Evolutionary conservation across 1,140 invertebrate genomes (phyloP).

Genomic region (Drosophila gunungcola): DNA sequence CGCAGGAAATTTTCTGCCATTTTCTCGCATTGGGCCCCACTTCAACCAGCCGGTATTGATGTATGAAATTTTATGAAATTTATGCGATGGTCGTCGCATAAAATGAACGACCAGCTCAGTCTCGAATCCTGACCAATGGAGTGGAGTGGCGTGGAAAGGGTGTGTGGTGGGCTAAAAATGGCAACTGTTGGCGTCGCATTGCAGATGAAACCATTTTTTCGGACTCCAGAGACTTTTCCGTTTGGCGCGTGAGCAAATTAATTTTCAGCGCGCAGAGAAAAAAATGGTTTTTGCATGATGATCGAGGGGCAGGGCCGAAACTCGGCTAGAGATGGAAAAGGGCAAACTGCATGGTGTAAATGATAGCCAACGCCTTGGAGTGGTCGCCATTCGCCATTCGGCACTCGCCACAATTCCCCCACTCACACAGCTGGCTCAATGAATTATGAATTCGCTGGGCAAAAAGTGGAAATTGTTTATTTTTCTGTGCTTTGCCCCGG

Average conservation of each 20-base stretch:
- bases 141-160: no score
- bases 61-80: conserved; percentile 60
- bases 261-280: conserved; percentile 61
- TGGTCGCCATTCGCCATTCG: conserved; percentile 25
- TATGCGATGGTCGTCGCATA: conserved; percentile 59
- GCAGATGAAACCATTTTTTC: conserved; percentile 63
- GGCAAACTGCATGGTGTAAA: conserved; percentile 58
- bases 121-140: conserved; percentile 25
- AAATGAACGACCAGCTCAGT: conserved; percentile 55
- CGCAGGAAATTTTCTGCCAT: conserved; percentile 22
- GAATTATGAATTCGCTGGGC: conserved; percentile 60
- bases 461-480: conserved; percentile 40
- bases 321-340: conserved; percentile 44
- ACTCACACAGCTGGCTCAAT: conserved; percentile 43
- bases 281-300: conserved; percentile 49
- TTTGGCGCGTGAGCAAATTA: conserved; percentile 66
- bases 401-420: neutral
- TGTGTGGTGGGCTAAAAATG: conserved; percentile 7
- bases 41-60: conserved; percentile 31
- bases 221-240: conserved; percentile 54
- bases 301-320: neutral
- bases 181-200: conserved; percentile 63
- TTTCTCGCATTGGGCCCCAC: conserved; percentile 9
- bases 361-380: conserved; percentile 54
- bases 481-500: conserved; percentile 6